A percentile compares a stretch with the other conserved stretches of the same genome.
These are phyloP conservation scores for Conistra vaccinii DNA, from an alignment of 2,888 invertebrate species.

Conservation along the genomic window DNA sequence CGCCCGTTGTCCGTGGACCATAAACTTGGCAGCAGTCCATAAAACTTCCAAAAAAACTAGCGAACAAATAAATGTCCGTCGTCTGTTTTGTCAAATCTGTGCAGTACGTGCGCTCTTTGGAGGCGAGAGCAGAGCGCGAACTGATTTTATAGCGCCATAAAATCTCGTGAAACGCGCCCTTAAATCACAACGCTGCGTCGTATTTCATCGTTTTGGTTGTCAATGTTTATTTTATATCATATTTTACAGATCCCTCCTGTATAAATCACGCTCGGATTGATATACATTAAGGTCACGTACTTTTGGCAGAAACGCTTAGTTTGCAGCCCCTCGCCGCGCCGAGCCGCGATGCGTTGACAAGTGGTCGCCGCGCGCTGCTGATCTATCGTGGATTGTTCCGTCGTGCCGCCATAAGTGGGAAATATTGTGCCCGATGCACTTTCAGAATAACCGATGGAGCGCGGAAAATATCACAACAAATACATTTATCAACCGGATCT, in stretches of 20 bases:
- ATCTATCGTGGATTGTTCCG: conserved; percentile 61
- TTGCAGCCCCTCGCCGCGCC: conserved; percentile 64
- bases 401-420: conserved; percentile 58
- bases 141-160: conserved; percentile 90
- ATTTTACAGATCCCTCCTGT: conserved; percentile 89
- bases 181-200: conserved; percentile 89
- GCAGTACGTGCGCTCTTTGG: conserved; percentile 84
- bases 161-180: conserved; percentile 90
- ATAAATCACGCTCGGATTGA: conserved; percentile 89
- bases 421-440: conserved; percentile 63
- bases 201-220: conserved; percentile 91
- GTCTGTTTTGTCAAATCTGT: conserved; percentile 91
- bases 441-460: conserved; percentile 52
- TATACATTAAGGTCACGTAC: conserved; percentile 90
- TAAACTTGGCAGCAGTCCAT: conserved; percentile 89
- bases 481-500: conserved; percentile 33
- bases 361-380: conserved; percentile 70
- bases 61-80: conserved; percentile 88
- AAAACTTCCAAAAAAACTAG: conserved; percentile 88
- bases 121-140: conserved; percentile 77
- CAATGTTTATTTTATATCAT: conserved; percentile 91
- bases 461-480: conserved; percentile 32
- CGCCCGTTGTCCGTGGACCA: conserved; percentile 82
- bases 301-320: conserved; percentile 88
- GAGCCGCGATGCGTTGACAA: conserved; percentile 76